Conservation (phyloP, 2,888 invertebrate species). For the Lithodes maja region DNA sequence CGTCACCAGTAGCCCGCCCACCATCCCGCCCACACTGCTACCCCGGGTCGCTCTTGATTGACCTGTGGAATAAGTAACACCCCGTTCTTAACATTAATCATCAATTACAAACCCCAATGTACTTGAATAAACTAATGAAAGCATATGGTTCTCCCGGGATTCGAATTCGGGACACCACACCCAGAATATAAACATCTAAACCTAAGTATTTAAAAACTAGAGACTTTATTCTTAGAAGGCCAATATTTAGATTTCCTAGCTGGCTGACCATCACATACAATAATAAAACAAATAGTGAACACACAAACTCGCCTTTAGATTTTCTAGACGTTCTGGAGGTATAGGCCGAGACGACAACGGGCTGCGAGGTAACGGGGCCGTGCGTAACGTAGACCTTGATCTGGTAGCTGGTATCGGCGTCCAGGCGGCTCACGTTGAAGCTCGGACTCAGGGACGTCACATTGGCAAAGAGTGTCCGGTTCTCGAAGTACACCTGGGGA, state of each 20-base stretch:
- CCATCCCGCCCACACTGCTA: conserved; percentile 37
- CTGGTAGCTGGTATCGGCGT: conserved; percentile 65
- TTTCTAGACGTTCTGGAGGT: conserved; percentile 41
- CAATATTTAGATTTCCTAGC: no score
- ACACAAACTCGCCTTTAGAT: not conserved
- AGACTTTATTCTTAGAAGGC: no score
- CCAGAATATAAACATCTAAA: no score
- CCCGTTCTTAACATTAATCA: no score
- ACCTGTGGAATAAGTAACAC: not conserved
- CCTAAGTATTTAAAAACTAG: no score
- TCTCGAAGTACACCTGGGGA: conserved; percentile 62
- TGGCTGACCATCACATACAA: no score
- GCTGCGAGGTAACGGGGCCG: conserved; percentile 64
- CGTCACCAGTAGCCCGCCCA: conserved; percentile 33
- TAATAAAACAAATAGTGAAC: not conserved
- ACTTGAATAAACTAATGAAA: no score
- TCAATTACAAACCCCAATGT: no score
- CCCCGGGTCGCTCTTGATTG: conserved; percentile 9
- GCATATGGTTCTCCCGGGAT: not conserved
- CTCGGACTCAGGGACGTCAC: conserved; percentile 57
- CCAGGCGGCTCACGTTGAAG: conserved; percentile 66
- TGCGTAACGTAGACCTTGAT: conserved; percentile 67
- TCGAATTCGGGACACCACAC: no score
- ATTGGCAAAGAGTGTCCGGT: conserved; percentile 61
- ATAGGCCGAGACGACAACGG: conserved; percentile 63